These are phyloP conservation scores for Girardia tigrina DNA, from an alignment of 2,888 invertebrate species.

Conservation along the genomic window DNA sequence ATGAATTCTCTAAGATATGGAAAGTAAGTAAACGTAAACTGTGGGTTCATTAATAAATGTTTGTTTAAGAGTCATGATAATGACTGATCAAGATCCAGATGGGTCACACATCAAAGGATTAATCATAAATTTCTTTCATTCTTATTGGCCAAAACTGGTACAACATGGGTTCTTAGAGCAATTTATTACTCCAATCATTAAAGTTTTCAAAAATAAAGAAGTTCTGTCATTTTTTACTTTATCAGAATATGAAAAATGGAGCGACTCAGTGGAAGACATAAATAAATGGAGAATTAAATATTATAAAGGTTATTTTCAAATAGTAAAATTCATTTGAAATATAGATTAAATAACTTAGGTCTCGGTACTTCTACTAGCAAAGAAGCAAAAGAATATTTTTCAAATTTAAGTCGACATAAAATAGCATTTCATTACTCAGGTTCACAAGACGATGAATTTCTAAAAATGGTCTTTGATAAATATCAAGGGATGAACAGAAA, in stretches of 20 bases:
- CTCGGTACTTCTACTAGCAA: slow-evolving; percentile 97
- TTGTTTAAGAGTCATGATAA: slow-evolving; percentile 76
- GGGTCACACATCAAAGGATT: slow-evolving; percentile 97
- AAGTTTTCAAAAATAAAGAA: slow-evolving; percentile 67
- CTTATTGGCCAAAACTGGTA: slow-evolving; percentile 87
- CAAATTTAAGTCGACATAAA: slow-evolving; percentile 79
- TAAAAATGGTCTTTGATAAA: slow-evolving; percentile 82
- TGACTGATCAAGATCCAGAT: slow-evolving; percentile 91
- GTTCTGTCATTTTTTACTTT: slow-evolving; percentile 78
- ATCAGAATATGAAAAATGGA: slow-evolving; percentile 97
- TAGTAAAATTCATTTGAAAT: slow-evolving; percentile 87
- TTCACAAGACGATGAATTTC: slow-evolving; percentile 74
- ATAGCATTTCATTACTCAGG: slow-evolving; percentile 76
- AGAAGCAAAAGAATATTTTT: slow-evolving; percentile 96
- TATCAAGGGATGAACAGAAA: slow-evolving; percentile 87
- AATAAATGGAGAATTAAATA: slow-evolving; percentile 85
- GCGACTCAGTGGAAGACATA: slow-evolving; percentile 70
- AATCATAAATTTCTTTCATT: slow-evolving; percentile 91
- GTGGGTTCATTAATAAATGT: slow-evolving; percentile 66
- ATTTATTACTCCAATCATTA: slow-evolving; percentile 96
- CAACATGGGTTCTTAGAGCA: slow-evolving; percentile 69
- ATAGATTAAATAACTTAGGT: slow-evolving; percentile 98
- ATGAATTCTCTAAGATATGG: slow-evolving; percentile 64
- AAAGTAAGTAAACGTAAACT: slow-evolving; percentile 92
- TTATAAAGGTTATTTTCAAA: slow-evolving; percentile 69